phyloP scores from a whole-genome alignment of 2,888 invertebrate species.

The Aphidius colemani region DNA sequence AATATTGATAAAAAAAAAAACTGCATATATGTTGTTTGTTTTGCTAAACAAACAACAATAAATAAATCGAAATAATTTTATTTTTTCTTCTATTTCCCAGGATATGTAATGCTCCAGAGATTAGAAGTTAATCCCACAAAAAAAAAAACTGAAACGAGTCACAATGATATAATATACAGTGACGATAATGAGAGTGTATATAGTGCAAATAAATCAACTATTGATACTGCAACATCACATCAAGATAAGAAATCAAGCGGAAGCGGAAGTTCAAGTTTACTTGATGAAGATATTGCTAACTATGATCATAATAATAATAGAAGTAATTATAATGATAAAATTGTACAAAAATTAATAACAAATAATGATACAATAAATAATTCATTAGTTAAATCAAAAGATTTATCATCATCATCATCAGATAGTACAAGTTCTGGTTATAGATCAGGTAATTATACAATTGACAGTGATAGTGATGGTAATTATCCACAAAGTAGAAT shows the following conservation, averaged over 20 bases:
- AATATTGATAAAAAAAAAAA: conserved; percentile 1
- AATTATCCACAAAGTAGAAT: conserved; percentile 64
- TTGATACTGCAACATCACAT: background rate
- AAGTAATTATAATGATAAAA: no score
- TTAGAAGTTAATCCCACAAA: conserved; percentile 57
- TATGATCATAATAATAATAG: conserved; percentile 24
- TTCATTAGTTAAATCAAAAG: conserved; percentile 13
- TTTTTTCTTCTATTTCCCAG: conserved; percentile 55
- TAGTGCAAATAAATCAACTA: conserved; percentile 27
- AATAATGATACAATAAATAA: conserved; percentile 7
- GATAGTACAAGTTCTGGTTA: conserved; percentile 63
- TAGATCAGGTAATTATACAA: conserved; percentile 60
- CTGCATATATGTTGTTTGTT: background rate
- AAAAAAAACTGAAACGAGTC: conserved; percentile 31
- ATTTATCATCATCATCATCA: background rate
- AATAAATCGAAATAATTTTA: conserved; percentile 13
- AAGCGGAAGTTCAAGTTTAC: conserved; percentile 20
- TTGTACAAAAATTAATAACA: conserved; percentile 5
- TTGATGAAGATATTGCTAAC: conserved; percentile 47
- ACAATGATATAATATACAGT: conserved; percentile 41
- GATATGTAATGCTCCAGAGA: conserved; percentile 66
- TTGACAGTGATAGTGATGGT: conserved; percentile 64
- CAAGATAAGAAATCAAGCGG: conserved; percentile 8
- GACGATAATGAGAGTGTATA: conserved; percentile 41
- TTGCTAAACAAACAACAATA: background rate